Evolutionary conservation across 2,113 vertebrate genomes (phyloP).

Genomic region (Acrocephalus kingi): DNA sequence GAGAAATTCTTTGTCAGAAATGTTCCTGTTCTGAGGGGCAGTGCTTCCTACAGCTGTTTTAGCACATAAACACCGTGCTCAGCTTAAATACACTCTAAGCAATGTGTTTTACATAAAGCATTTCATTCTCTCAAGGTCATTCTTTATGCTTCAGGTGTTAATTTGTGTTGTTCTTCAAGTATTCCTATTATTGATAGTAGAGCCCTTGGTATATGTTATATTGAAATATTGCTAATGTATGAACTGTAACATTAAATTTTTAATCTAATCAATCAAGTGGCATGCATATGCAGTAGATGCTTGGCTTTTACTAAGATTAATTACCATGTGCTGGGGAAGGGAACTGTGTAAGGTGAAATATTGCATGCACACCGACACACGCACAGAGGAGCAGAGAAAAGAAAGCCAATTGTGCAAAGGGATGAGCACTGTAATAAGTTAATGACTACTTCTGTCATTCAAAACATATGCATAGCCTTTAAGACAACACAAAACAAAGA

Average conservation of each 20-base stretch:
- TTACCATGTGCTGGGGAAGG: slow-evolving; percentile 73
- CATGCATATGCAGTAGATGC: slow-evolving; percentile 75
- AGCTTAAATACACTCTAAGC: neutral
- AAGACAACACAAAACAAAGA: slow-evolving; percentile 78
- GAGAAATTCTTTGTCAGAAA: neutral
- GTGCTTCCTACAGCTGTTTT: neutral
- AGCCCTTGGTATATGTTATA: slow-evolving; percentile 71
- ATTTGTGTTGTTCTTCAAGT: slow-evolving; percentile 67
- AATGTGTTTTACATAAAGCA: neutral
- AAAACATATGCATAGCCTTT: slow-evolving; percentile 79
- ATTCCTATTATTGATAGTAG: slow-evolving; percentile 74
- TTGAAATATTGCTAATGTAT: slow-evolving; percentile 83
- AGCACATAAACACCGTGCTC: neutral
- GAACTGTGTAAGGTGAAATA: slow-evolving; percentile 73
- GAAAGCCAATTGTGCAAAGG: slow-evolving; percentile 64
- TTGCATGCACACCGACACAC: slow-evolving; percentile 25
- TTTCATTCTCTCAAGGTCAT: slow-evolving; percentile 72
- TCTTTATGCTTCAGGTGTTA: slow-evolving; percentile 68
- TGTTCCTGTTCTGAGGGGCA: neutral
- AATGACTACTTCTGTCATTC: slow-evolving; percentile 76
- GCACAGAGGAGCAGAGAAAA: neutral
- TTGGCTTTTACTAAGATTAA: slow-evolving; percentile 83
- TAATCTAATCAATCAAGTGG: slow-evolving; percentile 83
- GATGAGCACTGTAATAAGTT: slow-evolving; percentile 69
- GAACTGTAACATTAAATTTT: slow-evolving; percentile 84